Evolutionary conservation across 2,797 vertebrate species (phyloP), one percentile per base, ranked within the genome.

Genomic region (Takifugu rubripes): DNA sequence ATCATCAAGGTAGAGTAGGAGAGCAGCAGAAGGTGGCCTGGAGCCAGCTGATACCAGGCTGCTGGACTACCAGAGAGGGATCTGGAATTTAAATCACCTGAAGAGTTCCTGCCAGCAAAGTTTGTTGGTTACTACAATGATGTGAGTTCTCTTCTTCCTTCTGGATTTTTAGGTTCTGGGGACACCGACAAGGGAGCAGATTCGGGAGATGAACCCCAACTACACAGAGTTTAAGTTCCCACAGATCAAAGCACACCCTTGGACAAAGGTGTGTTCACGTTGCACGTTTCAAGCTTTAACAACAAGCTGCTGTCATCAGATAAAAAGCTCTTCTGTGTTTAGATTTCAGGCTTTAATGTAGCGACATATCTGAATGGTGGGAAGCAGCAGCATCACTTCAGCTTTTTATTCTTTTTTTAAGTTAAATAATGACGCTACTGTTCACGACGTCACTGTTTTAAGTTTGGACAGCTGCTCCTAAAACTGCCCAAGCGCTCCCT

Each of bases 151-250:
- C 8, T 33, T 29, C 2, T 43, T 69, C 31, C 2, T 1, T 3
- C 10, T 3, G 1, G 31, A 2, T 25, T 45, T 2, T 29, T 73
- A 97, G 95, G 94, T 97, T 85, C 84, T 97, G 84, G 95, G 95
- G 75, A 97, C 95, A 50, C 95, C 95, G 29, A 97, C 95, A 33
- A 91, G 95, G 90, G 95, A 96, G 88, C 95, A 97, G 86, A 97
- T 97, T 73, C 86, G 95, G 71, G 95, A 97, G 86, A 97, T 97
- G 95, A 97, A 97, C 86, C 95, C 95, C 14, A 97, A 97, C 84
- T 97, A 97, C 79, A 97, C 95, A 73, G 95, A 97, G 88, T 97
- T 97, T 86, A 97, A 97, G 84, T 97, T 97, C 72, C 95, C 95
- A 66, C 95, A 97, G 90, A 97, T 97, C 82, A 97, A 97, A 93